These are phyloP conservation scores for Prionace glauca DNA, from an alignment of 2,797 vertebrate genomes.

Conservation along the genomic window DNA sequence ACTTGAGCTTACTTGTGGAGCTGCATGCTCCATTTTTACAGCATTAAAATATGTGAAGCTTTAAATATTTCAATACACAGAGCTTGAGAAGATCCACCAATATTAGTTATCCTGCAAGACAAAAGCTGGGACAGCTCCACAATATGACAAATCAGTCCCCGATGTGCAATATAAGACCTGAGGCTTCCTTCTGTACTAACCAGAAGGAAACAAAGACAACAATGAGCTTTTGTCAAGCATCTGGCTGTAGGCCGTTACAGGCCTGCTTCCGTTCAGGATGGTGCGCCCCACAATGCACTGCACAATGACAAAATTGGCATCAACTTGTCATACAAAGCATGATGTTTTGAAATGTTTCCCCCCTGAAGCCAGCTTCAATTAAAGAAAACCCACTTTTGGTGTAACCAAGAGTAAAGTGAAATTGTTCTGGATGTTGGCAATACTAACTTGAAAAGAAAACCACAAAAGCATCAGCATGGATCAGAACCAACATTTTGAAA, in stretches of 20 bases:
- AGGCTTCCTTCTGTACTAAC: background rate
- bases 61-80: slow-evolving; percentile 3
- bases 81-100: background rate
- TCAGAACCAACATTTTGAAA: background rate
- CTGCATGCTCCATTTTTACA: background rate
- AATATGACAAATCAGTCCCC: slow-evolving; percentile 1
- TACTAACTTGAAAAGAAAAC: background rate
- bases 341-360: background rate
- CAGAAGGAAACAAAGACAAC: slow-evolving; percentile 14
- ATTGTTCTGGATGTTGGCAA: background rate
- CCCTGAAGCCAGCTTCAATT: slow-evolving; percentile 3
- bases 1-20: background rate
- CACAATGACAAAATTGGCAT: slow-evolving; percentile 21
- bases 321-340: background rate
- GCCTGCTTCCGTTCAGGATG: background rate
- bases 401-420: background rate
- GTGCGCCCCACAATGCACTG: background rate
- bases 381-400: background rate
- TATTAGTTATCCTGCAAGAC: background rate
- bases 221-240: background rate
- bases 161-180: background rate
- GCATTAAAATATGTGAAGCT: background rate
- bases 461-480: background rate
- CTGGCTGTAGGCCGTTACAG: slow-evolving; percentile 1
- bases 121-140: background rate